phyloP scores from a whole-genome alignment of 1,140 invertebrate species.

The Leguminivora glycinivorella region DNA sequence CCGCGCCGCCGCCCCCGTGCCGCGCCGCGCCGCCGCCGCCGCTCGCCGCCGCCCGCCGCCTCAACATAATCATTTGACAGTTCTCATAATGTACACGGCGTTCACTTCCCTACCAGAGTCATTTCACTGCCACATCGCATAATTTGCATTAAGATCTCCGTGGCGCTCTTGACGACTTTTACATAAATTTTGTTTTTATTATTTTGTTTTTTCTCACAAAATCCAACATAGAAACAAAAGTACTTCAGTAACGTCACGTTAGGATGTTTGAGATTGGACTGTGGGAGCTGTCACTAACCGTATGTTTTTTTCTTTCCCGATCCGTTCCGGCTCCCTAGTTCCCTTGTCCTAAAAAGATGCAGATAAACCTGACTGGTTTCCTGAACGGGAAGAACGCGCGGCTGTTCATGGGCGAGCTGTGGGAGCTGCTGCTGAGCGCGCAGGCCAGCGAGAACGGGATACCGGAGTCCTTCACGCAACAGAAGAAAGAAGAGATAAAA shows the following conservation, averaged over 20 bases:
- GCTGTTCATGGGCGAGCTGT: conserved; percentile 98
- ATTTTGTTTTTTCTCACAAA: conserved; percentile 33
- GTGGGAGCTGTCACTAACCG: conserved; percentile 41
- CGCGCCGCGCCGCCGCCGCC: conserved; percentile 40
- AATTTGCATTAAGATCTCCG: neutral
- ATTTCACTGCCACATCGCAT: conserved; percentile 46
- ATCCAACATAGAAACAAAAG: conserved; percentile 31
- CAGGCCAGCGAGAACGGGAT: conserved; percentile 97
- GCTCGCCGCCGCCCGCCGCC: conserved; percentile 33
- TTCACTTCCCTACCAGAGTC: conserved; percentile 71
- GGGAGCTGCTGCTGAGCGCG: conserved; percentile 96
- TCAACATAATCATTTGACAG: conserved; percentile 30
- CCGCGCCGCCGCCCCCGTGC: conserved; percentile 32
- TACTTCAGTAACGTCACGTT: conserved; percentile 31
- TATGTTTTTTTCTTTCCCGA: conserved; percentile 71
- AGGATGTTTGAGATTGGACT: conserved; percentile 22
- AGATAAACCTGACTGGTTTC: conserved; percentile 99
- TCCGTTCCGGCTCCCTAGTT: conserved; percentile 80
- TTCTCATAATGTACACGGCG: conserved; percentile 42
- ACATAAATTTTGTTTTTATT: conserved; percentile 36
- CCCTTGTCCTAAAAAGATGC: conserved; percentile 99
- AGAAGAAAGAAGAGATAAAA: conserved; percentile 98
- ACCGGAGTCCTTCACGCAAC: conserved; percentile 94
- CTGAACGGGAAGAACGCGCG: conserved; percentile 98
- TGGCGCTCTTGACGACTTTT: conserved; percentile 60